These are phyloP conservation scores for Blomia tropicalis DNA, from an alignment of 2,888 invertebrate genomes.

Conservation along the genomic window DNA sequence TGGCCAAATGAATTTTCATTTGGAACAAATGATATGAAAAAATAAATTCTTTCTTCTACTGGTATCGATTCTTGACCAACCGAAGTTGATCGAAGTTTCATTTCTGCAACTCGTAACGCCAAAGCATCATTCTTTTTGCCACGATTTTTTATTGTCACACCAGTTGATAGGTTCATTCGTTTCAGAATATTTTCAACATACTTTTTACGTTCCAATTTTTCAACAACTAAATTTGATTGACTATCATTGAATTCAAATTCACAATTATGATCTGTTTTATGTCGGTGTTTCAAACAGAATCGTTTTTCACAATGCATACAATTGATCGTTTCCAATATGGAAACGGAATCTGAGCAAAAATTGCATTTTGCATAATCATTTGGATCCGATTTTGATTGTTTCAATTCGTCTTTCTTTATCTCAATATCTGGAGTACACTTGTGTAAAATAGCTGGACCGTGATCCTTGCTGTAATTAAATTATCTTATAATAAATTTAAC, in stretches of 20 bases:
- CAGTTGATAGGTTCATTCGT: background rate
- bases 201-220: background rate
- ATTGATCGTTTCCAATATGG: conserved; percentile 15
- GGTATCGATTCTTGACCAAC: conserved; percentile 21
- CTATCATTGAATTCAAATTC: background rate
- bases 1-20: conserved; percentile 7
- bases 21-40: conserved; percentile 14
- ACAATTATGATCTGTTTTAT: conserved; percentile 22
- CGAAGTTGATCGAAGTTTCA: conserved; percentile 24
- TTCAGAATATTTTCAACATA: background rate
- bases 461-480: conserved; percentile 20
- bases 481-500: background rate
- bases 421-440: conserved; percentile 16
- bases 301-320: conserved; percentile 21
- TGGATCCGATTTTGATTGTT: background rate
- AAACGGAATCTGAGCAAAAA: conserved; percentile 19
- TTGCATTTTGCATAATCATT: conserved; percentile 18
- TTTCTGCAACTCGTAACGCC: conserved; percentile 21
- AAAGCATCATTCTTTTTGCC: conserved; percentile 25
- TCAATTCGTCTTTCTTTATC: background rate
- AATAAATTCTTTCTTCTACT: conserved; percentile 22
- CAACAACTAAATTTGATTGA: background rate
- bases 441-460: conserved; percentile 15
- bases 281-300: conserved; percentile 23
- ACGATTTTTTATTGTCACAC: background rate